Percentiles rank a stretch among this genome's conserved stretches.
phyloP scores from a whole-genome alignment of 53 echinoderm and acorn worm genomes.

The Paelopatides confundens region DNA sequence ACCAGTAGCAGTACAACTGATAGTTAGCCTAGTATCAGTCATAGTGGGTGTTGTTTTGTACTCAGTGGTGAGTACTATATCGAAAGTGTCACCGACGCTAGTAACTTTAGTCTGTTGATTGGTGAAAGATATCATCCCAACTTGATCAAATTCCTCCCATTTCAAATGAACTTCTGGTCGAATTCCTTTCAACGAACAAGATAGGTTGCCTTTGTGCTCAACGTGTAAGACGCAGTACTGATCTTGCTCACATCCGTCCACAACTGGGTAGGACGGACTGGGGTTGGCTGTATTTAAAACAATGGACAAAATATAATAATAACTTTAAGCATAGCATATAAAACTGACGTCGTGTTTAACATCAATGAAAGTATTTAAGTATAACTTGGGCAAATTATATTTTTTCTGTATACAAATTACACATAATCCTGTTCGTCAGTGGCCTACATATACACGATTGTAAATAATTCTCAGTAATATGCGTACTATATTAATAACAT shows the following conservation, averaged over 20 bases:
- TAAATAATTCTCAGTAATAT: too few species aligned
- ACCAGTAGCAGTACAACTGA: neutral
- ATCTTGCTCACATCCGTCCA: neutral
- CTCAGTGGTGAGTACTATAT: neutral
- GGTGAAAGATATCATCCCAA: neutral
- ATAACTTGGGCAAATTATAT: too few species aligned
- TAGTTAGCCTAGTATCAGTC: neutral
- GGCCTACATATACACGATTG: too few species aligned
- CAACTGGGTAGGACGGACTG: neutral
- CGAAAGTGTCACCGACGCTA: neutral
- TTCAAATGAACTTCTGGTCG: neutral
- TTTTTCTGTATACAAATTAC: too few species aligned
- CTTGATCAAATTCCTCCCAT: neutral
- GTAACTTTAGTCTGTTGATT: neutral
- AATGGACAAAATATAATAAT: too few species aligned
- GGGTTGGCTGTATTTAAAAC: neutral
- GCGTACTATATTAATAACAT: too few species aligned
- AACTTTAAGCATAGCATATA: too few species aligned
- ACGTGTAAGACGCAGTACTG: neutral
- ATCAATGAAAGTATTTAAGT: too few species aligned
- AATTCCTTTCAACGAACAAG: neutral
- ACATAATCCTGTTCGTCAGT: too few species aligned
- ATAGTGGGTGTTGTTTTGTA: neutral
- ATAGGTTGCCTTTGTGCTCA: neutral
- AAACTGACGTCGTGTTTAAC: too few species aligned